Evolutionary conservation across 2,797 vertebrate genomes (phyloP), one percentile per base, ranked within the genome.

Genomic region (Taeniopygia guttata): DNA sequence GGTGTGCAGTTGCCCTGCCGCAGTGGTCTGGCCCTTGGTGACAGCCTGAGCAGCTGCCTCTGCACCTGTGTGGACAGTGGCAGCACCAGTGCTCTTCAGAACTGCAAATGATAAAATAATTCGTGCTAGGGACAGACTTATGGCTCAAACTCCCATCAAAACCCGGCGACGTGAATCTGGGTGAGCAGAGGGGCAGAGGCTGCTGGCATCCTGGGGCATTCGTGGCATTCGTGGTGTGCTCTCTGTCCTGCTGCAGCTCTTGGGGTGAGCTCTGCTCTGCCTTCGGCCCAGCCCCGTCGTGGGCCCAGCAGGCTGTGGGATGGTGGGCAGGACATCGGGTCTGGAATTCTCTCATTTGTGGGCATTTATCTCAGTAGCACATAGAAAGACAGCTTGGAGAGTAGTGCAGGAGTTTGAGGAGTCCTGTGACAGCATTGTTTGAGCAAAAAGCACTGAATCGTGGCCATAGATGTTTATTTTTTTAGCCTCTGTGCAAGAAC

Each of bases 1-100:
- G 18, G 7, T 8, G 6, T 1, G 72, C 5, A 3, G 20, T 34
- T 11, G 1, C 32, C 13, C 3, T 13, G 29, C 22, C 2, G 0
- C 1, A 1, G 8, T 4, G 60, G 15, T 32, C 17, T 5, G 38
- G 45, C 42, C 29, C 36, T 26, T 17, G 36, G 5, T 5, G 43
- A 13, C 55, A 72, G 27, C 38, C 46, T 12, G 13, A 58, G 45
- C 45, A 14, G 40, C 19, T 55, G 60, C 81, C 76, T 32, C 52
- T 46, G 30, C 51, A 8, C 25, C 51, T 19, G 38, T 11, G 36
- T 43, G 40, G 23, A 17, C 55, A 18, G 4, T 3, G 25, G 49
- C 52, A 52, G 51, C 16, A 4, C 30, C 48, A 13, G 22, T 3
- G 30, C 27, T 26, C 38, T 13, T 32, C 77, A 56, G 54, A 91